Conservation (phyloP, 2,797 vertebrate species). For the Scomberomorus guttatus region DNA sequence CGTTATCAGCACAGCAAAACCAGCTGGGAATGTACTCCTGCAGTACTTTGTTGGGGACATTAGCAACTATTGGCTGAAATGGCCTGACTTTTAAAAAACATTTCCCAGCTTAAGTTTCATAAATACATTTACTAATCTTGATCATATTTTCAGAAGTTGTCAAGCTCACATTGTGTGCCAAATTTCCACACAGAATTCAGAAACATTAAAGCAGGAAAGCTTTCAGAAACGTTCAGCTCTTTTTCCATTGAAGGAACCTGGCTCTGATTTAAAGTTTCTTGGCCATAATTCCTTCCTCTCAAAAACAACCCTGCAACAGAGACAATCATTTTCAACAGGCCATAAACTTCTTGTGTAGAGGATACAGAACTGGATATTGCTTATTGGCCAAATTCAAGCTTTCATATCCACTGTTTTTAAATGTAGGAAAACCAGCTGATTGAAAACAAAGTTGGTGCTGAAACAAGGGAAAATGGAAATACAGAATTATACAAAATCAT, state of each 20-base stretch:
- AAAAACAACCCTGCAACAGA: background rate
- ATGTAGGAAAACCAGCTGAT: background rate
- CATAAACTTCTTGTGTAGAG: background rate
- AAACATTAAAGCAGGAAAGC: slow-evolving; percentile 1
- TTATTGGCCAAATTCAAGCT: background rate
- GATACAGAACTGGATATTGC: background rate
- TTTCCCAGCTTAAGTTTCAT: slow-evolving; percentile 5
- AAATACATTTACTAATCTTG: slow-evolving; percentile 12
- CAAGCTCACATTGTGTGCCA: background rate
- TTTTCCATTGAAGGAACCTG: background rate
- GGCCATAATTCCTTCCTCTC: rapidly evolving
- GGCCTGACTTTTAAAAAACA: slow-evolving; percentile 36
- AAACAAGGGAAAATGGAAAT: background rate
- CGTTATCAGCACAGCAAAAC: slow-evolving; percentile 73
- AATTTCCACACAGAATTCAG: background rate
- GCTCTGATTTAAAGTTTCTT: background rate
- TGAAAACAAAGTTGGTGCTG: background rate
- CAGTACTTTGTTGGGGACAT: slow-evolving; percentile 48
- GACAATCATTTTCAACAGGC: background rate
- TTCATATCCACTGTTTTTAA: background rate
- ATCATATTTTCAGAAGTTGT: slow-evolving; percentile 15
- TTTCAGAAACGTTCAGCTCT: background rate
- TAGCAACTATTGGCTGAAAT: slow-evolving; percentile 19
- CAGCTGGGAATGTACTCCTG: slow-evolving; percentile 70
- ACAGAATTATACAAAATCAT: background rate